Conservation (phyloP, 2,113 vertebrate genomes). For the Ictalurus furcatus region DNA sequence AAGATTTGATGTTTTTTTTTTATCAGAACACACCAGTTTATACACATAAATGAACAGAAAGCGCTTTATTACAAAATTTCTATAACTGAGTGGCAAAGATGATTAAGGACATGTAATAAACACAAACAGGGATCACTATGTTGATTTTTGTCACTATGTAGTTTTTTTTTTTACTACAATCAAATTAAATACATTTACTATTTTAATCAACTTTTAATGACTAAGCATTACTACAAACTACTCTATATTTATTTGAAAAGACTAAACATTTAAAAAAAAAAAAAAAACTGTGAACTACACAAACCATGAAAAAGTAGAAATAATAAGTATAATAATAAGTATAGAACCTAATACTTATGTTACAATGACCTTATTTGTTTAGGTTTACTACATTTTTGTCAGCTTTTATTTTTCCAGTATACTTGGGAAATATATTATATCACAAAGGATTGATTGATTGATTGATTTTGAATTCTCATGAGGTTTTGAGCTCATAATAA, state of each 20-base stretch:
- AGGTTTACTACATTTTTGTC: background rate
- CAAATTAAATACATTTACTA: background rate
- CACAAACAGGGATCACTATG: background rate
- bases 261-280: background rate
- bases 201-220: background rate
- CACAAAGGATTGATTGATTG: too few species aligned
- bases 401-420: background rate
- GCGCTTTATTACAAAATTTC: slow-evolving; percentile 16
- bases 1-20: background rate
- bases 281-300: too few species aligned
- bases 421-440: background rate
- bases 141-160: background rate
- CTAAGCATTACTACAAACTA: background rate
- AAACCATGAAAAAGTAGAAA: background rate
- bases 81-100: background rate
- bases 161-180: background rate
- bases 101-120: background rate
- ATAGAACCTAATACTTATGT: background rate
- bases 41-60: background rate
- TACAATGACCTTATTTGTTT: background rate
- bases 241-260: background rate
- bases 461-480: background rate
- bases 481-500: background rate
- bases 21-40: background rate
- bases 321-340: background rate